Evolutionary conservation across 2,113 vertebrate genomes (phyloP).

Genomic region (Puffinus mauretanicus): DNA sequence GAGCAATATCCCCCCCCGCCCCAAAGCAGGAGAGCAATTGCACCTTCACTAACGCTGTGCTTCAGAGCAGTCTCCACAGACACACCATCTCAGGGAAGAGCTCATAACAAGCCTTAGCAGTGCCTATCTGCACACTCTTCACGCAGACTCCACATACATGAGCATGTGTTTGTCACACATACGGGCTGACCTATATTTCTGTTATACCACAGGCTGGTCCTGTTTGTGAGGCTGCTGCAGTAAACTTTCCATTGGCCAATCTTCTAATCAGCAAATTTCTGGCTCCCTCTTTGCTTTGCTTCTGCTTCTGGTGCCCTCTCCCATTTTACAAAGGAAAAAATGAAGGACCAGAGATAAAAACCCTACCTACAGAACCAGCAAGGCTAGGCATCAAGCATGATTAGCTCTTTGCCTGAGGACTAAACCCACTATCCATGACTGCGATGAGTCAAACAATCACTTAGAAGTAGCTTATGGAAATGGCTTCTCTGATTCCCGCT

Average conservation of each 20-base stretch:
- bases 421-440: neutral
- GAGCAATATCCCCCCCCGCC: neutral
- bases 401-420: neutral
- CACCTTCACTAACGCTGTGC: neutral
- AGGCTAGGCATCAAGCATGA: neutral
- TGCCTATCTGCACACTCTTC: neutral
- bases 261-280: neutral
- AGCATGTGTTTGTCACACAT: neutral
- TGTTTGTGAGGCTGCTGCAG: neutral
- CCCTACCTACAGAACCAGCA: neutral
- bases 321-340: neutral
- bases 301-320: neutral
- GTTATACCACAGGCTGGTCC: neutral
- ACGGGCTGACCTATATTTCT: neutral
- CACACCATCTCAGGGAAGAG: neutral
- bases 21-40: neutral
- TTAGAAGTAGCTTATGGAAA: neutral
- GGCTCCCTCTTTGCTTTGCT: neutral
- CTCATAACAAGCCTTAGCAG: neutral
- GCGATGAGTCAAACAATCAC: neutral
- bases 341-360: neutral
- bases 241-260: neutral
- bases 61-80: neutral
- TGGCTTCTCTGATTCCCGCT: neutral
- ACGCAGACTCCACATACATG: neutral